Base-by-base conservation (phyloP, 1,140 invertebrate species). In the Conus ventricosus region DNA sequence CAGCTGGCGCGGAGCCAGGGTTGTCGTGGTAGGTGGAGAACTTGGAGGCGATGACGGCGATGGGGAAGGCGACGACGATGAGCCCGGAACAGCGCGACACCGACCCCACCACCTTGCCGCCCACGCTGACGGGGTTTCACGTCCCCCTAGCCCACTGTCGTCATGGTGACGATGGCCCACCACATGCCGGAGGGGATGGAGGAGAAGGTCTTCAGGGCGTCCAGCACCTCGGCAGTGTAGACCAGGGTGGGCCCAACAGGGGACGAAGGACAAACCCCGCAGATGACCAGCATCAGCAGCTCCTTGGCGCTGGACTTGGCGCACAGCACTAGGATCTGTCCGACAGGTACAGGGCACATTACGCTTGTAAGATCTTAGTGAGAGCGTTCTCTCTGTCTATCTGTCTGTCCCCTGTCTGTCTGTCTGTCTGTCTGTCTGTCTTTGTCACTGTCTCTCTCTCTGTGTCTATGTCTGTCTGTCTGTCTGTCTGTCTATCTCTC, bases 101-200 rank as follows among this genome's bases (percentile, higher is more conserved):
- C 7, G 85, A 39, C 0, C 84, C 91, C 60, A 90, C 23, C 23
- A 91, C 3, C 54, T 94, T 94, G 1, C 95, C 95, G 53, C 90
- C 85, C n/a, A 89, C 54, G 15, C 78, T 89, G 71, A 76, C 90
- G 23, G 92, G 92, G 15, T n/a, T 83, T 53, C 85, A 99, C 98
- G 96, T 99, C 99, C 95, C 99, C 99, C 96, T 99, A 99, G 88
- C 98, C 98, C 93, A 99, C 98, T 92, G 98, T 99, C 94, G 99
- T 99, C 98, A 99, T 99, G 94, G 98, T 99, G 96, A 94, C 90
- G 81, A 93, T 81, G 4, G 93, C 94, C 98, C 98, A 99, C 99
- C 99, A 99, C 96, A 99, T 96, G 23, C 98, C 98, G 88, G 98
- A 96, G 13, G 98, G 98, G 96, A 99, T 99, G 95, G 98, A 98